Conservation (phyloP, 2,797 vertebrate species). For the Chiloscyllium punctatum region DNA sequence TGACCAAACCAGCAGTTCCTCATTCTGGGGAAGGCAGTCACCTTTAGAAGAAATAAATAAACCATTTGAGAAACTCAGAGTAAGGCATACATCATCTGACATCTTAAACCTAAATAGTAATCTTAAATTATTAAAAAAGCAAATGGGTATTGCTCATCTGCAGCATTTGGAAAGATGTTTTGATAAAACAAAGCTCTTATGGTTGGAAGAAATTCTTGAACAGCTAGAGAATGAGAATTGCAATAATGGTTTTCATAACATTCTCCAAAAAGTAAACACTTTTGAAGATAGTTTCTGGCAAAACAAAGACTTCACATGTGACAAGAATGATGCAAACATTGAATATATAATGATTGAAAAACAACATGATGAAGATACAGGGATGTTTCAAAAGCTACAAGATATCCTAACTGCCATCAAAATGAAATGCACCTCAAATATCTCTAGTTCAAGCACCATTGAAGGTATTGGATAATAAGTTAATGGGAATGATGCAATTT, state of each 20-base stretch:
- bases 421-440: slow-evolving; percentile 49
- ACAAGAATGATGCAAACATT: slow-evolving; percentile 41
- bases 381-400: slow-evolving; percentile 57
- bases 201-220: slow-evolving; percentile 55
- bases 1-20: slow-evolving; percentile 17
- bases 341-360: slow-evolving; percentile 46
- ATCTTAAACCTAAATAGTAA: slow-evolving; percentile 39
- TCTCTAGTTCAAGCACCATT: slow-evolving; percentile 47
- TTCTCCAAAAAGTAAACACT: slow-evolving; percentile 53
- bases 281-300: slow-evolving; percentile 54
- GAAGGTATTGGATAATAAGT: slow-evolving; percentile 54
- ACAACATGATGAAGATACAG: slow-evolving; percentile 43
- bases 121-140: slow-evolving; percentile 48
- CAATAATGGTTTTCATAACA: slow-evolving; percentile 43
- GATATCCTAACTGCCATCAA: slow-evolving; percentile 55
- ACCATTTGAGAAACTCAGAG: slow-evolving; percentile 22
- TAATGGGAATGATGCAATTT: background rate
- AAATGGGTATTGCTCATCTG: slow-evolving; percentile 47
- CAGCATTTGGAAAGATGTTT: slow-evolving; percentile 50
- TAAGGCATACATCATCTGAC: slow-evolving; percentile 30
- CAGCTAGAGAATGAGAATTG: slow-evolving; percentile 40
- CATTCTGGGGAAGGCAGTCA: slow-evolving; percentile 23
- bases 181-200: slow-evolving; percentile 54
- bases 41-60: slow-evolving; percentile 28
- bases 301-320: slow-evolving; percentile 46